phyloP scores from a whole-genome alignment of 2,113 vertebrate species.

The Petrocephalus zakoni region DNA sequence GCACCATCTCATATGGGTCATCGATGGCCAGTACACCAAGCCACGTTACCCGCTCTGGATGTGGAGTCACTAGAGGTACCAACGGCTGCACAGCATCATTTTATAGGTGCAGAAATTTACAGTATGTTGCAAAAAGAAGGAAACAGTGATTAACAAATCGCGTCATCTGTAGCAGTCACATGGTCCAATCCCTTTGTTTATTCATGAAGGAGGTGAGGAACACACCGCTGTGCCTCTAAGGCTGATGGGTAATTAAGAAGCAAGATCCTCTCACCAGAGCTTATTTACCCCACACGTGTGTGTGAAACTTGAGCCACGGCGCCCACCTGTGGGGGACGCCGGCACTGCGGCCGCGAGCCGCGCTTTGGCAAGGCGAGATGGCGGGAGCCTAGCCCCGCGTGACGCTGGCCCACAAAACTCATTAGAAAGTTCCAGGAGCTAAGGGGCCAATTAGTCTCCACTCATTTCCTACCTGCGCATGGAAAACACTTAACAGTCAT shows the following conservation, averaged over 20 bases:
- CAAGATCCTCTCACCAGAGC: not conserved
- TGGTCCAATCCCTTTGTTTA: not conserved
- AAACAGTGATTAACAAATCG: not conserved
- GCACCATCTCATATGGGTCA: not conserved
- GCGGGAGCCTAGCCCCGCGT: not conserved
- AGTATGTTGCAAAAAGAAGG: not conserved
- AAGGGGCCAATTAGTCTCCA: constrained; percentile 40
- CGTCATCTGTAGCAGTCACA: not conserved
- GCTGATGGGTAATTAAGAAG: not conserved
- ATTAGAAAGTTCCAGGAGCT: constrained; percentile 42
- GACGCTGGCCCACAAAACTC: constrained; percentile 30
- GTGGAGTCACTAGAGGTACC: not conserved
- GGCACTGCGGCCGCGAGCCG: not conserved
- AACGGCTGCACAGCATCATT: not conserved
- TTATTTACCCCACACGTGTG: constrained; percentile 12
- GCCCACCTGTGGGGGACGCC: not conserved
- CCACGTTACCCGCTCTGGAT: not conserved
- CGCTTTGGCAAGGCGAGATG: not conserved
- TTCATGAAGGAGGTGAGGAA: not conserved
- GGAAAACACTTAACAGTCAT: constrained; percentile 38
- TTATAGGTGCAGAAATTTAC: not conserved
- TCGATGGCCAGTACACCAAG: not conserved
- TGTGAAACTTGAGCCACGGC: not conserved
- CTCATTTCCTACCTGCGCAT: constrained; percentile 42
- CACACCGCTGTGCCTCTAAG: not conserved